Conservation (phyloP, 35 echinoderm and acorn worm genomes). For the Ptychodera flava region DNA sequence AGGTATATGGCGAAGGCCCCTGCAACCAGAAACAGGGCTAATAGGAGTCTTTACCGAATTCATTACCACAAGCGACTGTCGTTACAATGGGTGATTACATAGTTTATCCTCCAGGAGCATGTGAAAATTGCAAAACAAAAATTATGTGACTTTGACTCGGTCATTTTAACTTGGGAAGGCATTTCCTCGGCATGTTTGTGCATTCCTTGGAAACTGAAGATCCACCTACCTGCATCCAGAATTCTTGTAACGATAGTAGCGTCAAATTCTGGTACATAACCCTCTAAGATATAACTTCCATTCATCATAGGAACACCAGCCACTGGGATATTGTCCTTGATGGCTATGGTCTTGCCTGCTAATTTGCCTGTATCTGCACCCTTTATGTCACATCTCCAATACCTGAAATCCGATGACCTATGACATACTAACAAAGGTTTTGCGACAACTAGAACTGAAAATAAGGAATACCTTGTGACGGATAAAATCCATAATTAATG, state of each 20-base stretch:
- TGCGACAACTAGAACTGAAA: too few species aligned
- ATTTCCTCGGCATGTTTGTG: not conserved
- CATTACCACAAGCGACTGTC: not conserved
- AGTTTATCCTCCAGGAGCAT: not conserved
- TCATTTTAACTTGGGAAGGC: not conserved
- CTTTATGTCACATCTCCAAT: too few species aligned
- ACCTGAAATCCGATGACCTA: too few species aligned
- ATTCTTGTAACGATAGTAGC: conserved; percentile 64
- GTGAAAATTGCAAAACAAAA: not conserved
- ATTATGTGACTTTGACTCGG: not conserved
- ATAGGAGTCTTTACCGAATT: not conserved
- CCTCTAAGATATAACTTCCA: too few species aligned
- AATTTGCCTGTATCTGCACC: too few species aligned
- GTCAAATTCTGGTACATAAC: conserved; percentile 77
- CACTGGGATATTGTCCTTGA: too few species aligned
- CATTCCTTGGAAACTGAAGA: not conserved
- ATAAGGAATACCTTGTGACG: too few species aligned
- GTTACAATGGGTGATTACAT: not conserved
- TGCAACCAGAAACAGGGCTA: not conserved
- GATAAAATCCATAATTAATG: too few species aligned
- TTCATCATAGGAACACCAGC: too few species aligned
- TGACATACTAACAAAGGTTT: too few species aligned
- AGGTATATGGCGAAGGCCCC: too few species aligned
- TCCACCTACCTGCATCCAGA: conserved; percentile 50
- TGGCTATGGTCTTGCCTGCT: too few species aligned